phyloP scores from a whole-genome alignment of 92 coral and sea anemone genomes.

The Hydrozoanthus gracilis region DNA sequence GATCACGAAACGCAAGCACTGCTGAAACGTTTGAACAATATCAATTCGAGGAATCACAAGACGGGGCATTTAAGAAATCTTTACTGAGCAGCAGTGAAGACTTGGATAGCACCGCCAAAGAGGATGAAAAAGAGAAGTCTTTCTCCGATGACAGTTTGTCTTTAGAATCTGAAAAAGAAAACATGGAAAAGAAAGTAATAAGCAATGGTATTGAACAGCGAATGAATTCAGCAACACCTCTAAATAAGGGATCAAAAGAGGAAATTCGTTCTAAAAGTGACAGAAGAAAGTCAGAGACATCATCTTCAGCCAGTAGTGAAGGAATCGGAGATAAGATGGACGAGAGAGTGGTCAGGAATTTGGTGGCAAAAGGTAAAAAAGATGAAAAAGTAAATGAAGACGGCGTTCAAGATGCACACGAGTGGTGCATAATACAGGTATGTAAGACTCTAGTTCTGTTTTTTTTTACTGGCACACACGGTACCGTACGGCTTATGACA shows the following conservation, averaged over 20 bases:
- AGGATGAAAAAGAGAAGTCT: slow-evolving; percentile 13
- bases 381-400: slow-evolving; percentile 1
- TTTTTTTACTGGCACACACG: too few relatives aligned
- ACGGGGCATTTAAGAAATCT: slow-evolving; percentile 7
- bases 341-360: slow-evolving; percentile 39
- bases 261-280: background rate
- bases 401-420: slow-evolving; percentile 1
- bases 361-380: slow-evolving; percentile 42
- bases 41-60: slow-evolving; percentile 25
- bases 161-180: slow-evolving; percentile 33
- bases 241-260: background rate
- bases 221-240: slow-evolving; percentile 44
- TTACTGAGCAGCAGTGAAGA: slow-evolving; percentile 9
- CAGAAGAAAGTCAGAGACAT: slow-evolving; percentile 55
- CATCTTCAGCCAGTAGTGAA: slow-evolving; percentile 39
- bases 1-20: slow-evolving; percentile 16
- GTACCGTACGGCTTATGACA: too few relatives aligned
- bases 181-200: background rate
- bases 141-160: background rate
- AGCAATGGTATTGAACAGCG: background rate
- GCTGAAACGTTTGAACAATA: slow-evolving; percentile 2
- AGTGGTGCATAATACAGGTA: slow-evolving; percentile 46
- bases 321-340: slow-evolving; percentile 15
- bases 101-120: background rate
- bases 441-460: background rate